Percentiles rank a stretch among this genome's conserved stretches.
Conservation (phyloP, 2,797 vertebrate species). For the Petrocephalus sullivani region DNA sequence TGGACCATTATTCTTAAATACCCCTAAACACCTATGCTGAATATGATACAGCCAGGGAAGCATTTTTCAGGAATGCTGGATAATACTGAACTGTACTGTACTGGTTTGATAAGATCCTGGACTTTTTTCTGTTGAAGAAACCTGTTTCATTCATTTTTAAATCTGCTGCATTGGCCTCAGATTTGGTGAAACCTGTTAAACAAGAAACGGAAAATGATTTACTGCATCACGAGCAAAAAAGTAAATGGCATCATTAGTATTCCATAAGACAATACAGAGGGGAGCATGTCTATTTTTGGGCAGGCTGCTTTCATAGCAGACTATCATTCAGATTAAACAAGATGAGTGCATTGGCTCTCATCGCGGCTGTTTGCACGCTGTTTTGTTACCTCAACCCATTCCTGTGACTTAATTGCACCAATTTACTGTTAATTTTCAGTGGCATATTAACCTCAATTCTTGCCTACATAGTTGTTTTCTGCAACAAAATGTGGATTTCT, state of each 20-base stretch:
- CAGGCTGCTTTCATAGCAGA: neutral
- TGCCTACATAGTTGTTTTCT: neutral
- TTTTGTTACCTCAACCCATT: neutral
- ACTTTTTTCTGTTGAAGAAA: constrained; percentile 36
- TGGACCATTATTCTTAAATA: neutral
- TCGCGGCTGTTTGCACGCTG: neutral
- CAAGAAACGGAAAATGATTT: constrained; percentile 30
- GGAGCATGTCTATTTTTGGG: neutral
- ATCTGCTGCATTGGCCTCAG: constrained; percentile 84
- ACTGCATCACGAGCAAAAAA: neutral
- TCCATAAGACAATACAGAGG: neutral
- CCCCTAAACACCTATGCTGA: neutral
- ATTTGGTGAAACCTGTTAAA: constrained; percentile 77
- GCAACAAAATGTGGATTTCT: neutral
- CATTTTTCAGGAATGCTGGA: neutral
- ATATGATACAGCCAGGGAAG: neutral
- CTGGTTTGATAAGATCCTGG: constrained; percentile 26
- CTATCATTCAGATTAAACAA: neutral
- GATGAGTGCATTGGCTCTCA: neutral
- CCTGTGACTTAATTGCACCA: constrained; percentile 2
- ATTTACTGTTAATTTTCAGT: neutral
- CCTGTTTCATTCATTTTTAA: constrained; percentile 45
- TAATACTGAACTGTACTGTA: neutral
- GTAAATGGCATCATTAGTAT: neutral
- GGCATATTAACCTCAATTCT: neutral